Evolutionary conservation across 2,113 vertebrate genomes (phyloP).

Genomic region (Rhea pennata): DNA sequence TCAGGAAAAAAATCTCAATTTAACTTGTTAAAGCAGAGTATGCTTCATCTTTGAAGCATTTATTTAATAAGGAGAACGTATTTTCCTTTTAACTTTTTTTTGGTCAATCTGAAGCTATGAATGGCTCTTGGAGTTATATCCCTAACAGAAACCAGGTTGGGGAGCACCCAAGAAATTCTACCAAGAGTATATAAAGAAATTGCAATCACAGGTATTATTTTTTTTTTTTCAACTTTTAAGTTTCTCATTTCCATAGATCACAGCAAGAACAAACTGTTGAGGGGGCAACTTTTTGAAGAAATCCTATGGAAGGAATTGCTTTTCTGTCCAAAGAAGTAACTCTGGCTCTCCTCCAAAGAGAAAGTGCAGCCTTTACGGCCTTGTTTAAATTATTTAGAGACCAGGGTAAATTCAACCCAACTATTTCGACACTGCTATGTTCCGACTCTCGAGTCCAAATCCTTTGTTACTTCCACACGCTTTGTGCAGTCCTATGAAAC

Average conservation of each 20-base stretch:
- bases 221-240: too few species aligned
- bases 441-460: background rate
- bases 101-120: background rate
- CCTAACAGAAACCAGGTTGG: background rate
- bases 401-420: accelerated
- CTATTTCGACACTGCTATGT: background rate
- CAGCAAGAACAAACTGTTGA: background rate
- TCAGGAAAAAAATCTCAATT: background rate
- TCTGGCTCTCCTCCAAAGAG: accelerated
- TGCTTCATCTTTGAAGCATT: background rate
- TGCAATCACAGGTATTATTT: accelerated
- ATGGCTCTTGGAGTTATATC: background rate
- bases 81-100: background rate
- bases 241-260: accelerated
- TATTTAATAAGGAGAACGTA: background rate
- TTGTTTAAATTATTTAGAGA: background rate
- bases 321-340: accelerated
- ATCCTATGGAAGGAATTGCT: background rate
- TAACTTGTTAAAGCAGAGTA: background rate
- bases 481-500: background rate
- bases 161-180: background rate
- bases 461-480: background rate
- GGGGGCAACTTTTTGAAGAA: accelerated
- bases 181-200: accelerated
- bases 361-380: background rate